These are phyloP conservation scores for Euwallacea fornicatus DNA, from an alignment of 1,140 invertebrate species.

Conservation along the genomic window DNA sequence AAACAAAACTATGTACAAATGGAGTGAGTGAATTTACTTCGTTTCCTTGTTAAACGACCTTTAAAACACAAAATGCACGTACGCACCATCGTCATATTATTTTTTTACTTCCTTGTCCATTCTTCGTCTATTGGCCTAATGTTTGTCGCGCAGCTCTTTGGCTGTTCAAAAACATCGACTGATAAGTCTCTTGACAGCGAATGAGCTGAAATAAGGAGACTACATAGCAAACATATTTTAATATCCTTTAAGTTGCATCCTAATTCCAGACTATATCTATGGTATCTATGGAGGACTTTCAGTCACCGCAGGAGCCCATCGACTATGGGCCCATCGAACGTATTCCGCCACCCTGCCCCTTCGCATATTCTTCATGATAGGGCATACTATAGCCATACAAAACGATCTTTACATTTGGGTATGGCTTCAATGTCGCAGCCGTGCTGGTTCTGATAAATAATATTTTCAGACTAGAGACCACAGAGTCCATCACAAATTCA, in stretches of 20 bases:
- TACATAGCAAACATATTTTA: neutral
- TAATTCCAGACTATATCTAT: slow-evolving; percentile 30
- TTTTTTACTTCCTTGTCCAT: no score
- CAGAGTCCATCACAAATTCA: slow-evolving; percentile 88
- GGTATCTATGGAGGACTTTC: slow-evolving; percentile 55
- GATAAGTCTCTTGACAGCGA: neutral
- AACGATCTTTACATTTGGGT: slow-evolving; percentile 69
- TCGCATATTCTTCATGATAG: slow-evolving; percentile 70
- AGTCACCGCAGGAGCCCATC: slow-evolving; percentile 86
- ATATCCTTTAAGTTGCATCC: neutral
- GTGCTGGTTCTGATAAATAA: slow-evolving; percentile 2
- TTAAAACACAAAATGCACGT: no score
- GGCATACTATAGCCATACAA: slow-evolving; percentile 81
- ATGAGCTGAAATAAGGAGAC: neutral
- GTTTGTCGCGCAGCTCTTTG: no score
- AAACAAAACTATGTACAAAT: no score
- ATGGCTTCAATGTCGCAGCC: neutral
- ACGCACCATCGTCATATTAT: no score
- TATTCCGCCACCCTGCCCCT: slow-evolving; percentile 86
- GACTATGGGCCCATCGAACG: slow-evolving; percentile 84
- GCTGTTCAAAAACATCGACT: neutral
- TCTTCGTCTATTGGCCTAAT: no score
- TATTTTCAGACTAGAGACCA: slow-evolving; percentile 66
- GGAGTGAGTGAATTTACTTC: no score
- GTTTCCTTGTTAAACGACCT: no score